These are phyloP conservation scores for Lordiphosa fenestrarum DNA, from an alignment of 2,888 invertebrate genomes.

Conservation along the genomic window DNA sequence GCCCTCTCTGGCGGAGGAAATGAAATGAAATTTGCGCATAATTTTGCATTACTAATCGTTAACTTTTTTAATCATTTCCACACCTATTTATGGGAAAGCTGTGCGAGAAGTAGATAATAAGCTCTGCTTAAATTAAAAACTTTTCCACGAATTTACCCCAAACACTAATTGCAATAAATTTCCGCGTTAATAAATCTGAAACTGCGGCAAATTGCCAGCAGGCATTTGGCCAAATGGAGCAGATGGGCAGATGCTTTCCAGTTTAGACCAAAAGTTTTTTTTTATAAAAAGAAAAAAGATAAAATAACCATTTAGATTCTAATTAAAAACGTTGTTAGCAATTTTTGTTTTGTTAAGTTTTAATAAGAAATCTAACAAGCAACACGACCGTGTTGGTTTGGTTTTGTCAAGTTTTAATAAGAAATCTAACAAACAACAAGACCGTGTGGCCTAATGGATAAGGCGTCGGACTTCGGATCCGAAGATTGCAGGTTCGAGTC, in stretches of 20 bases:
- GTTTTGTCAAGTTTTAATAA: neutral
- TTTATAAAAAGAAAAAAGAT: neutral
- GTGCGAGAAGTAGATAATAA: conserved; percentile 57
- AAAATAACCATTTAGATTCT: neutral
- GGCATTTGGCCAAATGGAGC: conserved; percentile 36
- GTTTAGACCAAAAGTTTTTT: conserved; percentile 3
- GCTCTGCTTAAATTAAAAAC: conserved; percentile 71
- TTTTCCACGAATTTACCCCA: conserved; percentile 49
- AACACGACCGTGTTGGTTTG: conserved; percentile 22
- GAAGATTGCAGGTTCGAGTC: conserved; percentile 41
- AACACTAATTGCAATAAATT: conserved; percentile 69
- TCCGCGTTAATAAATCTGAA: conserved; percentile 65
- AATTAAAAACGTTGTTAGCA: neutral
- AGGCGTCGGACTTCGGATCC: conserved; percentile 42
- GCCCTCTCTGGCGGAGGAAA: neutral
- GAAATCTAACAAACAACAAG: neutral
- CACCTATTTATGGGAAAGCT: conserved; percentile 43
- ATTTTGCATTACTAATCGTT: conserved; percentile 64
- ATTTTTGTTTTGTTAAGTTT: neutral
- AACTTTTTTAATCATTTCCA: conserved; percentile 69
- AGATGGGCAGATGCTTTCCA: conserved; percentile 6
- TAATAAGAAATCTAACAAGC: neutral
- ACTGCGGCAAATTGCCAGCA: conserved; percentile 55
- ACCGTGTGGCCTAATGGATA: conserved; percentile 42
- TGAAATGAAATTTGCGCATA: conserved; percentile 48